Evolutionary conservation across 2,113 vertebrate species (phyloP).

Genomic region (Mus pahari): DNA sequence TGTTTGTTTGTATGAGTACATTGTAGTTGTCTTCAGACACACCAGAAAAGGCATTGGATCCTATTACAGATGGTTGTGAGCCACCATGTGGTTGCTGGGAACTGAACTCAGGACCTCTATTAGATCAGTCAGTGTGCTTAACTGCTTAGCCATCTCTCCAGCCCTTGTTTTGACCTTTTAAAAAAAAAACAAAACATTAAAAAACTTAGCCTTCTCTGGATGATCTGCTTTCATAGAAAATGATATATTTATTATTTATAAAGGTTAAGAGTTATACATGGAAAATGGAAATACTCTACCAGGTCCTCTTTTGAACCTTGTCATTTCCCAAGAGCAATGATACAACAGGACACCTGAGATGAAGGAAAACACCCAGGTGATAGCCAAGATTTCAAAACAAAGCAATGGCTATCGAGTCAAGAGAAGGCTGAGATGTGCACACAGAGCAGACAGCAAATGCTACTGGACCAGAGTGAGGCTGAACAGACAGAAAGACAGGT

Average conservation of each 20-base stretch:
- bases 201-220: neutral
- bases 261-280: neutral
- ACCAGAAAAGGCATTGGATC: too few species aligned
- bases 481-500: neutral
- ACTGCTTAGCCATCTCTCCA: too few species aligned
- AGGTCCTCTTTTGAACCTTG: neutral
- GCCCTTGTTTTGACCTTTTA: neutral
- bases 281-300: neutral
- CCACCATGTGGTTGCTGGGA: too few species aligned
- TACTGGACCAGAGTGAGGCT: neutral
- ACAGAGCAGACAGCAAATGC: neutral
- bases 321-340: slow-evolving; percentile 26
- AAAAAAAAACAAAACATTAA: neutral
- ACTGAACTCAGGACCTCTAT: too few species aligned
- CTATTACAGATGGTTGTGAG: too few species aligned
- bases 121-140: too few species aligned
- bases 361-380: neutral
- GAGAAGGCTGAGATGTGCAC: neutral
- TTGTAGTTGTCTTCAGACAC: too few species aligned
- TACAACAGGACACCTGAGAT: slow-evolving; percentile 6
- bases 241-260: slow-evolving; percentile 12
- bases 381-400: neutral
- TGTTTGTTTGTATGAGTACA: too few species aligned
- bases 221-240: slow-evolving; percentile 14
- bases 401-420: neutral